phyloP scores from a whole-genome alignment of 2,113 vertebrate genomes.

The Lipophrys pholis region DNA sequence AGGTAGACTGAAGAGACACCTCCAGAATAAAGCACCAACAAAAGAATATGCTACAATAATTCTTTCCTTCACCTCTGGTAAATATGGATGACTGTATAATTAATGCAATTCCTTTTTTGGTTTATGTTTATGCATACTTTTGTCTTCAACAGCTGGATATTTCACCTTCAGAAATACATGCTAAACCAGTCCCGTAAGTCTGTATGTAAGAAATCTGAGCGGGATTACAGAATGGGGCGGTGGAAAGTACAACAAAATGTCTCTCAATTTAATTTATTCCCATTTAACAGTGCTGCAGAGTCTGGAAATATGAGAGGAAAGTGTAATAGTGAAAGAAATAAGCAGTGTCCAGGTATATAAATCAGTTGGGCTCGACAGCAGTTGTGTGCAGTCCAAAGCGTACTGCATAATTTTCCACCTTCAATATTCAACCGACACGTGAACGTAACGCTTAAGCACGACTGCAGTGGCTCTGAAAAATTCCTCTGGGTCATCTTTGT shows the following conservation, averaged over 20 bases:
- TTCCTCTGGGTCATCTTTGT: no score
- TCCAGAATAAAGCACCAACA: neutral
- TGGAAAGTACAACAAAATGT: neutral
- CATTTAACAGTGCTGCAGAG: neutral
- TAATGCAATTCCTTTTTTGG: neutral
- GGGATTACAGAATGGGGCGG: neutral
- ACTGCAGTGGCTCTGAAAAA: no score
- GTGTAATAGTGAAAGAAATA: neutral
- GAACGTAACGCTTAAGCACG: no score
- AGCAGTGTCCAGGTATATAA: neutral
- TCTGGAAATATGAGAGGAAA: no score
- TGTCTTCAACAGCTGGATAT: neutral
- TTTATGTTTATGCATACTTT: no score
- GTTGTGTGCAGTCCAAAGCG: no score
- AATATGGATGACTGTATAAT: neutral
- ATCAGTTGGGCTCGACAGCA: no score
- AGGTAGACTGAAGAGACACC: neutral
- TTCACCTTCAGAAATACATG: neutral
- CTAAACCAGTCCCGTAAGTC: neutral
- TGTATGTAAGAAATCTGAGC: neutral
- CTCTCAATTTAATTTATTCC: neutral
- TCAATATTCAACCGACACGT: no score
- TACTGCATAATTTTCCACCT: no score
- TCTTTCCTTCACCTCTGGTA: neutral
- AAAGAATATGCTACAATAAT: neutral